Conservation (phyloP, 2,888 invertebrate species). For the Drosophila anomalata region DNA sequence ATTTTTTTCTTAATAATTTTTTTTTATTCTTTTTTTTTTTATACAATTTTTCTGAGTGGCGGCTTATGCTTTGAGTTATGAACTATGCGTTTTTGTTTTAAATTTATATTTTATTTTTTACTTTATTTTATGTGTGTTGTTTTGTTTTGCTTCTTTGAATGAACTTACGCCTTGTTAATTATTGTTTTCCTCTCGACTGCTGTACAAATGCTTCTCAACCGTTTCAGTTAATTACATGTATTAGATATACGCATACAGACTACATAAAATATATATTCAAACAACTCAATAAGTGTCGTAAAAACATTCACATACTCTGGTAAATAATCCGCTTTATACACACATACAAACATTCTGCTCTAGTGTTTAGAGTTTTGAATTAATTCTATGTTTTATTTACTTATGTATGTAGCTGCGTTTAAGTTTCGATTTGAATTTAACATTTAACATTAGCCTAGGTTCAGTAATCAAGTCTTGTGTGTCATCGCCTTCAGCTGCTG, state of each 20-base stretch:
- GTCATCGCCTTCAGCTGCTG: slow-evolving; percentile 43
- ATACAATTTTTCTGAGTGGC: slow-evolving; percentile 58
- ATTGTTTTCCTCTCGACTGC: slow-evolving; percentile 42
- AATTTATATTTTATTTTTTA: slow-evolving; percentile 1
- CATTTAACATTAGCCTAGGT: slow-evolving; percentile 62
- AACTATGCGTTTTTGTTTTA: slow-evolving; percentile 38
- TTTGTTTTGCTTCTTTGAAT: slow-evolving; percentile 43
- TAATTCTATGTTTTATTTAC: slow-evolving; percentile 6
- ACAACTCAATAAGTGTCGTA: slow-evolving; percentile 48
- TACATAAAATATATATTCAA: slow-evolving; percentile 39
- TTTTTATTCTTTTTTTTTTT: slow-evolving; percentile 45
- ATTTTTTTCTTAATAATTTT: slow-evolving; percentile 23
- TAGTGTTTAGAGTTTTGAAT: background rate
- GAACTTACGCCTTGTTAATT: slow-evolving; percentile 58
- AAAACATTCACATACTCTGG: slow-evolving; percentile 59
- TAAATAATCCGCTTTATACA: slow-evolving; percentile 41
- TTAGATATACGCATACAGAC: slow-evolving; percentile 36
- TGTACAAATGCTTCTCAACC: slow-evolving; percentile 38
- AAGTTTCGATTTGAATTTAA: slow-evolving; percentile 31
- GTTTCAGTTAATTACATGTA: slow-evolving; percentile 28
- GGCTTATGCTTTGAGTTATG: slow-evolving; percentile 45
- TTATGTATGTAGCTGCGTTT: slow-evolving; percentile 19
- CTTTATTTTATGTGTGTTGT: slow-evolving; percentile 5
- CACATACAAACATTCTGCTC: slow-evolving; percentile 36
- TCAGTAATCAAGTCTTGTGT: slow-evolving; percentile 70